These are phyloP conservation scores for Mythimna ferrago DNA, from an alignment of 2,888 invertebrate genomes.

Conservation along the genomic window DNA sequence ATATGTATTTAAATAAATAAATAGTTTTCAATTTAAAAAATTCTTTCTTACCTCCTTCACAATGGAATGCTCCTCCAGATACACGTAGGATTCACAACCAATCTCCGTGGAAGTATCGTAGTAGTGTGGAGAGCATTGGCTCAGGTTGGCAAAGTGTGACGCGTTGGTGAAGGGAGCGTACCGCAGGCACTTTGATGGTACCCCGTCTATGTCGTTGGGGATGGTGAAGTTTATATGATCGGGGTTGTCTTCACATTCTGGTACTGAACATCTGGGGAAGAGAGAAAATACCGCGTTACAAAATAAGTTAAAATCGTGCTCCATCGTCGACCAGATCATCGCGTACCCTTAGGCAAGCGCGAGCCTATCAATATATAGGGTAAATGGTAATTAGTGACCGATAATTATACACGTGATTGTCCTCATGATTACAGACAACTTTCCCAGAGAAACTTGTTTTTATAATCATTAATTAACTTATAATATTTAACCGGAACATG, in stretches of 20 bases:
- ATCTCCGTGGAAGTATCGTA: constrained; percentile 82
- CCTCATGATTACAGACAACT: too few relatives aligned
- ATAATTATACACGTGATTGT: too few relatives aligned
- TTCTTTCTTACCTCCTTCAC: constrained; percentile 82
- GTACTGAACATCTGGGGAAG: constrained; percentile 82
- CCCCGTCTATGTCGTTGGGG: constrained; percentile 79
- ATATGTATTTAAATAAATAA: too few relatives aligned
- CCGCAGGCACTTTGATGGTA: constrained; percentile 79
- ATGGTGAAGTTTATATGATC: constrained; percentile 80
- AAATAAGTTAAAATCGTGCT: too few relatives aligned
- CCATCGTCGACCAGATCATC: too few relatives aligned
- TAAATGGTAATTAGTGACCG: too few relatives aligned
- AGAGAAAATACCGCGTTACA: background rate
- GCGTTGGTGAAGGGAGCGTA: constrained; percentile 79
- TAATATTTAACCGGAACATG: too few relatives aligned
- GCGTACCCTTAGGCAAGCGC: too few relatives aligned
- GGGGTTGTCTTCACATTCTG: constrained; percentile 81
- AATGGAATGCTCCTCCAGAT: constrained; percentile 85
- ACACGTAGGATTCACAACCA: constrained; percentile 82
- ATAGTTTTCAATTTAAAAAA: too few relatives aligned
- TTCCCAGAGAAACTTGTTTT: too few relatives aligned
- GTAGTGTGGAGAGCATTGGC: constrained; percentile 77
- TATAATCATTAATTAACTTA: too few relatives aligned
- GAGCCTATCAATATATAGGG: too few relatives aligned
- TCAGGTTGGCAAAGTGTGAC: constrained; percentile 69